Conservation (phyloP, 2,888 invertebrate genomes). For the Brenthis daphne region DNA sequence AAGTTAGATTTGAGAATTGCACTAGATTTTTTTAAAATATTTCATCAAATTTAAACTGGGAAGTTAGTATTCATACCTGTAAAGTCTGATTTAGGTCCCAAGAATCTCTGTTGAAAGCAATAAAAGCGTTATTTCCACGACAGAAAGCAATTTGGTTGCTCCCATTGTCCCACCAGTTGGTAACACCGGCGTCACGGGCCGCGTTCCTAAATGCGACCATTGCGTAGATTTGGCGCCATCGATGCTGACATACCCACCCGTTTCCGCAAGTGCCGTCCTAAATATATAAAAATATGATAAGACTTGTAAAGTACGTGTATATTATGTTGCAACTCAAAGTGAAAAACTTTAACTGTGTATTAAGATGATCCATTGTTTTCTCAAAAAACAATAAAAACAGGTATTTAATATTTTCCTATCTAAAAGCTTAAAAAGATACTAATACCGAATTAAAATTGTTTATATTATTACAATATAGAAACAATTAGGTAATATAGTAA, state of each 20-base stretch:
- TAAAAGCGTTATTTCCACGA: constrained; percentile 80
- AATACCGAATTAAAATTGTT: neutral
- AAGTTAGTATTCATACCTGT: constrained; percentile 57
- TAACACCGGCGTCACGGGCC: constrained; percentile 78
- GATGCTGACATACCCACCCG: constrained; percentile 90
- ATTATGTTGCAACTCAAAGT: too few species aligned
- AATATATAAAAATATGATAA: neutral
- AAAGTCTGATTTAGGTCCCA: constrained; percentile 76
- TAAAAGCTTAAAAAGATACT: too few species aligned
- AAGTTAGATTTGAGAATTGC: too few species aligned
- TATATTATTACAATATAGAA: neutral
- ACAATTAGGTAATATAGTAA: too few species aligned
- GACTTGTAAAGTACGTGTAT: too few species aligned
- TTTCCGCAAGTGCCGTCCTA: constrained; percentile 80
- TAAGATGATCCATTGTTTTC: too few species aligned
- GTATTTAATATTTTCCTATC: too few species aligned
- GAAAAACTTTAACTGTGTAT: too few species aligned
- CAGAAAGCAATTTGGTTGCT: constrained; percentile 89
- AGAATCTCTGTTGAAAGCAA: constrained; percentile 83
- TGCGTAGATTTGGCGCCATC: constrained; percentile 88
- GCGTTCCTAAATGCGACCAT: constrained; percentile 88
- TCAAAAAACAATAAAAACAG: too few species aligned
- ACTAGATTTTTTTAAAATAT: too few species aligned
- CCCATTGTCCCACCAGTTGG: constrained; percentile 88
- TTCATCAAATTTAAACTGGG: too few species aligned